A percentile compares a stretch with the other conserved stretches of the same genome.
These are phyloP conservation scores for Tigriopus californicus DNA, from an alignment of 2,888 invertebrate genomes.

Conservation along the genomic window DNA sequence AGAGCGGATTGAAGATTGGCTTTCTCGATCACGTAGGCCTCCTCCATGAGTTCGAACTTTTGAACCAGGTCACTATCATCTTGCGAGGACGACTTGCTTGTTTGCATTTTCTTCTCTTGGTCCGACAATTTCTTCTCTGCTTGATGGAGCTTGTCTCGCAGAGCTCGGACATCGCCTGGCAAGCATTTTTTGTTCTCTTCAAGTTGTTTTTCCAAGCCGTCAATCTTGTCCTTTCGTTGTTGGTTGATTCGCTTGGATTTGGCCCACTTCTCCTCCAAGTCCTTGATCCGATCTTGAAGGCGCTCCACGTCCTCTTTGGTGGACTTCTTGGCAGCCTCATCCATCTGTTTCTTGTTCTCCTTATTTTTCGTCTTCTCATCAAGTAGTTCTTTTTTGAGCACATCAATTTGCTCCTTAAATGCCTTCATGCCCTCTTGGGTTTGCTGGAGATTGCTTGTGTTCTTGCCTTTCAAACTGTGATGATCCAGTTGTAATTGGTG, in stretches of 20 bases:
- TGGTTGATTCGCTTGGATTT: constrained; percentile 21
- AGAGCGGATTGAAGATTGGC: constrained; percentile 54
- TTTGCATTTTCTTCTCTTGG: constrained; percentile 34
- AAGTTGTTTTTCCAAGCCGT: constrained; percentile 24
- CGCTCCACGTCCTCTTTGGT: constrained; percentile 9
- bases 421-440: constrained; percentile 35
- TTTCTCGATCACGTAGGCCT: constrained; percentile 64
- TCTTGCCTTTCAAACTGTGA: constrained; percentile 7
- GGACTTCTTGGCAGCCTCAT: constrained; percentile 15
- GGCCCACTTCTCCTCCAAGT: constrained; percentile 16
- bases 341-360: constrained; percentile 34
- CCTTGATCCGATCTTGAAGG: constrained; percentile 12
- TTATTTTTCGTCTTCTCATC: constrained; percentile 20
- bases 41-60: constrained; percentile 62
- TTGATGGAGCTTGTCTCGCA: constrained; percentile 13
- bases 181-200: constrained; percentile 27
- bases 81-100: constrained; percentile 37
- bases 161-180: not conserved
- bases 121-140: constrained; percentile 17
- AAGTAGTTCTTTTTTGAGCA: constrained; percentile 35
- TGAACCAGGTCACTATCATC: constrained; percentile 59
- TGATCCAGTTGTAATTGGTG: constrained; percentile 5
- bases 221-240: constrained; percentile 21
- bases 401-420: constrained; percentile 42
- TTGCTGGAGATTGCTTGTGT: constrained; percentile 8